A percentile compares a stretch with the other conserved stretches of the same genome.
These are phyloP conservation scores for Pediacus dermestoides DNA, from an alignment of 2,888 invertebrate species.

Conservation along the genomic window DNA sequence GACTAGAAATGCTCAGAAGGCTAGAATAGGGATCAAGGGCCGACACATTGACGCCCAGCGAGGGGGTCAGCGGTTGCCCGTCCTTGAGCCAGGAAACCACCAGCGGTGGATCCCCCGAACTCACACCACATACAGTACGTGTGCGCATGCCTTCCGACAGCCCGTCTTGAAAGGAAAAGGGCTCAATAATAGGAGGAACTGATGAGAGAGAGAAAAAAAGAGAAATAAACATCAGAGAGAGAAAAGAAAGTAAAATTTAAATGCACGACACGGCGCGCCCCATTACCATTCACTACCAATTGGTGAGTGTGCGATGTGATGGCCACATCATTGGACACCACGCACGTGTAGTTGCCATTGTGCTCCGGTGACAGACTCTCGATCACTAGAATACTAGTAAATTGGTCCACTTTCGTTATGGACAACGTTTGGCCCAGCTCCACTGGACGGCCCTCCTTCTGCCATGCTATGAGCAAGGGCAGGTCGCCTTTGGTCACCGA, in stretches of 20 bases:
- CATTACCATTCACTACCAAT: slow-evolving; percentile 75
- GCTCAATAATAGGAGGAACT: slow-evolving; percentile 84
- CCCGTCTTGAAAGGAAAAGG: slow-evolving; percentile 80
- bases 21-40: slow-evolving; percentile 74
- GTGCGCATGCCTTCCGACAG: slow-evolving; percentile 79
- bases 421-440: slow-evolving; percentile 60
- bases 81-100: slow-evolving; percentile 81
- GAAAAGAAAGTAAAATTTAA: slow-evolving; percentile 50
- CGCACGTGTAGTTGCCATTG: slow-evolving; percentile 75
- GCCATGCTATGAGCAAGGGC: slow-evolving; percentile 73
- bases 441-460: slow-evolving; percentile 67
- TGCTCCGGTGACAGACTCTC: slow-evolving; percentile 72
- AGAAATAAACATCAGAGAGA: slow-evolving; percentile 58
- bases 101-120: slow-evolving; percentile 76
- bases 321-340: slow-evolving; percentile 68
- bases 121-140: slow-evolving; percentile 76
- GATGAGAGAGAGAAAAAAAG: slow-evolving; percentile 44
- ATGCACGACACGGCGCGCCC: slow-evolving; percentile 47
- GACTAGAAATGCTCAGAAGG: slow-evolving; percentile 72
- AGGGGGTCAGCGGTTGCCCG: slow-evolving; percentile 64
- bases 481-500: slow-evolving; percentile 73
- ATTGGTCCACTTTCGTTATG: slow-evolving; percentile 71
- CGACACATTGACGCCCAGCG: slow-evolving; percentile 66
- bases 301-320: slow-evolving; percentile 71
- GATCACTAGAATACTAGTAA: slow-evolving; percentile 74